Evolutionary conservation across 1,140 invertebrate species (phyloP).

Genomic region (Diachasma alloeum): DNA sequence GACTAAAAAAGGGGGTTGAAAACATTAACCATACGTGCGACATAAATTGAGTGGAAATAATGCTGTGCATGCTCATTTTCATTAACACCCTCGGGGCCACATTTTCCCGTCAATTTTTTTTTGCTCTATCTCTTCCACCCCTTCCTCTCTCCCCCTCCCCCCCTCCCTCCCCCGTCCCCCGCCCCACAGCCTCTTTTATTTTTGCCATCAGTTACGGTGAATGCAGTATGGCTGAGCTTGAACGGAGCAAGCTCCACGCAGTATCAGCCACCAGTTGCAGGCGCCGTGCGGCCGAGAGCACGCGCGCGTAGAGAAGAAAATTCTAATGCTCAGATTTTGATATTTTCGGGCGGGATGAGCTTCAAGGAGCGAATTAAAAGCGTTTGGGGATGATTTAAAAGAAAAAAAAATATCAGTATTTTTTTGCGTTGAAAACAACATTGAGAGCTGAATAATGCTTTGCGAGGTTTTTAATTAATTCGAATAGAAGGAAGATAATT

Average conservation of each 20-base stretch:
- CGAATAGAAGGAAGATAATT: too few relatives aligned
- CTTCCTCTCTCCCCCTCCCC: neutral
- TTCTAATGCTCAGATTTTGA: too few relatives aligned
- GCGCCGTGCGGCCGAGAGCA: conserved; percentile 44
- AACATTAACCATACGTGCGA: neutral
- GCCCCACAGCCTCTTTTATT: neutral
- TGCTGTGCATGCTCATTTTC: conserved; percentile 1
- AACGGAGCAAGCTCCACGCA: conserved; percentile 30
- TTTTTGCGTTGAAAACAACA: too few relatives aligned
- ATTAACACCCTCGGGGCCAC: neutral
- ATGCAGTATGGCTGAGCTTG: conserved; percentile 31
- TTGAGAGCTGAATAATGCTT: too few relatives aligned
- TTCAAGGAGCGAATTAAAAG: too few relatives aligned
- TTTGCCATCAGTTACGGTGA: conserved; percentile 37
- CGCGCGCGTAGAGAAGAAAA: conserved; percentile 20
- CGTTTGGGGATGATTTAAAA: too few relatives aligned
- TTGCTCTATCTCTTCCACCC: neutral
- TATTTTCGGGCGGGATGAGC: too few relatives aligned
- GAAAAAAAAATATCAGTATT: too few relatives aligned
- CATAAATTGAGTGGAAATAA: neutral
- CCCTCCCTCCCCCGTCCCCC: neutral
- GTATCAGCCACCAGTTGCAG: conserved; percentile 57
- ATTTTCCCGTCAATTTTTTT: neutral
- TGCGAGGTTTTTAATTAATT: too few relatives aligned
- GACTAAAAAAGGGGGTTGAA: neutral